phyloP scores from a whole-genome alignment of 2,797 vertebrate species.

The Poecile montanus region DNA sequence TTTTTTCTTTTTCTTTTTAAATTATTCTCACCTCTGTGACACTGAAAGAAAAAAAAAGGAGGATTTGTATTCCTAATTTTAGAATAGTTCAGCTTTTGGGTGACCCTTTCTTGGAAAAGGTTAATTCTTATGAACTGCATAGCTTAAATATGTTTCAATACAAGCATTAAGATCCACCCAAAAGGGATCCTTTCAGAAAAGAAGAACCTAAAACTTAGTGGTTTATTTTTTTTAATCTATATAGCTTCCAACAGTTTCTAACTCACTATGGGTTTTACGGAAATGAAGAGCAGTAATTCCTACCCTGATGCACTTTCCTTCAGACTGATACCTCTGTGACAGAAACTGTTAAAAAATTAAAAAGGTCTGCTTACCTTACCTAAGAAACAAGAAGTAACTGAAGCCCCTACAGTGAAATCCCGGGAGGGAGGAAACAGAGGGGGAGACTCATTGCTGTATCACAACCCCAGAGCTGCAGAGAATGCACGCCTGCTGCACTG shows the following conservation, averaged over 20 bases:
- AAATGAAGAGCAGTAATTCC: not conserved
- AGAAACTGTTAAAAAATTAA: not conserved
- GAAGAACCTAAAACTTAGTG: not conserved
- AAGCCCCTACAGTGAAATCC: not conserved
- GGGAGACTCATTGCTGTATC: not conserved
- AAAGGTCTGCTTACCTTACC: not conserved
- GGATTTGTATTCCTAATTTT: conserved; percentile 20
- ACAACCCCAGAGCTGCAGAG: not conserved
- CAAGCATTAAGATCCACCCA: not conserved
- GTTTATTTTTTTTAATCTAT: not conserved
- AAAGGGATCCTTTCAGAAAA: not conserved
- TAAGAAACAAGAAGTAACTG: not conserved
- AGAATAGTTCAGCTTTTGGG: conserved; percentile 2
- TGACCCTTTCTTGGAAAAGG: not conserved
- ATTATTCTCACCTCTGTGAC: conserved; percentile 4
- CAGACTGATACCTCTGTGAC: not conserved
- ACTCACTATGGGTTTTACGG: not conserved
- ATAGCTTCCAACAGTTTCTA: not conserved
- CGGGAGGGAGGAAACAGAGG: not conserved
- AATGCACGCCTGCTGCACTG: not conserved
- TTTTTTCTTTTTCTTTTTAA: not conserved
- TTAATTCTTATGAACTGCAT: conserved; percentile 16
- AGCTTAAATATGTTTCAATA: not conserved
- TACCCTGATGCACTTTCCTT: not conserved
- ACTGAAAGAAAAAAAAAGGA: not conserved